Evolutionary conservation across 1,140 invertebrate species (phyloP).

Genomic region (Dendrolimus punctatus): DNA sequence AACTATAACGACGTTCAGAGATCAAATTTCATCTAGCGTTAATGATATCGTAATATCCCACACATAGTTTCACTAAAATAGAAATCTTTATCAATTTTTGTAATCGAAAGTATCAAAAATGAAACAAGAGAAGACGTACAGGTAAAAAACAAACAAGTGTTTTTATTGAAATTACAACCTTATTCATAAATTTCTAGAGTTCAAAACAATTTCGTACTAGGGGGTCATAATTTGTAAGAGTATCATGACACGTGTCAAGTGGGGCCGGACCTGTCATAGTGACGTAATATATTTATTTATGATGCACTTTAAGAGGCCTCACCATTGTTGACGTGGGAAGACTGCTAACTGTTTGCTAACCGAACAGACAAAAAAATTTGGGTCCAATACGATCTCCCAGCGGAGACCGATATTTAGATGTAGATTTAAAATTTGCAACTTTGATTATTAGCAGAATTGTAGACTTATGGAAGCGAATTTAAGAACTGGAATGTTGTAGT

Average conservation of each 20-base stretch:
- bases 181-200: slow-evolving; percentile 11
- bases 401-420: not conserved
- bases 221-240: slow-evolving; percentile 39
- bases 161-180: slow-evolving; percentile 13
- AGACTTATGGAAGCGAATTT: not conserved
- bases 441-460: not conserved
- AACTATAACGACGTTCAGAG: too few relatives aligned
- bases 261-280: slow-evolving; percentile 54
- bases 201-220: slow-evolving; percentile 10
- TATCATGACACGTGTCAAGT: slow-evolving; percentile 56
- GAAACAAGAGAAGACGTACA: slow-evolving; percentile 27
- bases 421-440: not conserved
- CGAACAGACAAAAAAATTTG: too few relatives aligned
- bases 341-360: not conserved
- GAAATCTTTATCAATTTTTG: slow-evolving; percentile 34
- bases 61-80: not conserved
- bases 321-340: slow-evolving; percentile 49
- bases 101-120: slow-evolving; percentile 45
- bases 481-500: too few relatives aligned
- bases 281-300: slow-evolving; percentile 64
- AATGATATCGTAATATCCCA: not conserved
- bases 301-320: slow-evolving; percentile 16
- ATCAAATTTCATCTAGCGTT: too few relatives aligned
- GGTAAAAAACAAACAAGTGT: too few relatives aligned
- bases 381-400: too few relatives aligned